Percentiles rank a stretch among this genome's conserved stretches.
Evolutionary conservation across 2,113 vertebrate genomes (phyloP).

Genomic region (chimpanzee (Pan troglodytes)): NHGRI_mPanTro3-v2.1_pri NC_072413.2:24929001-24929500

Average conservation of each 20-base stretch:
- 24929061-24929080: background rate
- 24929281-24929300: background rate
- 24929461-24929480: background rate
- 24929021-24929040: background rate
- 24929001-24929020: background rate
- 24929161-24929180: background rate
- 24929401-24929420: background rate
- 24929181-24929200: background rate
- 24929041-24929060: background rate
- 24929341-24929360: background rate
- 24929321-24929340: background rate
- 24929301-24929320: background rate
- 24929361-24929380: background rate
- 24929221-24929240: background rate
- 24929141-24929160: background rate
- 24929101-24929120: background rate
- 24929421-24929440: background rate
- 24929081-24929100: background rate
- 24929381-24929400: background rate
- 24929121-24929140: background rate
- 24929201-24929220: background rate
- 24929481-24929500: background rate
- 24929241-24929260: background rate
- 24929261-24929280: slow-evolving; percentile 13
- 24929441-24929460: background rate